These are phyloP conservation scores for Phrynocephalus guinanensis DNA, from an alignment of 2,797 vertebrate species.

Conservation along the genomic window DNA sequence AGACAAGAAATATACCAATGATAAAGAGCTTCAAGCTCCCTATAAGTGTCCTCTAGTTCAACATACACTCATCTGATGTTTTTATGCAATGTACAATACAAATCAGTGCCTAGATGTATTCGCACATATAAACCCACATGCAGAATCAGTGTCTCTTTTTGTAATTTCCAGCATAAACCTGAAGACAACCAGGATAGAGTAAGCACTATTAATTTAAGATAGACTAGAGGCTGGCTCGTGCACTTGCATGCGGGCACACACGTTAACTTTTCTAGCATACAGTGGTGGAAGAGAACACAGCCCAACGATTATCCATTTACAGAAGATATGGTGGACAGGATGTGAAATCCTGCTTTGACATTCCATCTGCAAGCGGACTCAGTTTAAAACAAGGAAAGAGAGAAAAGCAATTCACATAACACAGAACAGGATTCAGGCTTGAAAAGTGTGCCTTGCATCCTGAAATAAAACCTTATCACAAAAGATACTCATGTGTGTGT, in stretches of 20 bases:
- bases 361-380: too few relatives aligned
- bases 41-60: background rate
- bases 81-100: background rate
- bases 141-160: background rate
- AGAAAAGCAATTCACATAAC: too few relatives aligned
- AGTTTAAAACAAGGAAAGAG: too few relatives aligned
- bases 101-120: background rate
- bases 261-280: background rate
- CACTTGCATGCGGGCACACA: background rate
- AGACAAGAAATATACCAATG: background rate
- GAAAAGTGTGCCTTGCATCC: background rate
- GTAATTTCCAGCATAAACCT: background rate
- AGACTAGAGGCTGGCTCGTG: background rate
- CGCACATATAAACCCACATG: too few relatives aligned
- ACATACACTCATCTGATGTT: background rate
- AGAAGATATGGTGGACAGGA: background rate
- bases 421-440: background rate
- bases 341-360: background rate
- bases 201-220: background rate
- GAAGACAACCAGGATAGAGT: background rate
- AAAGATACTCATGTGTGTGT: background rate
- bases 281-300: accelerated
- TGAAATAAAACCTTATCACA: background rate
- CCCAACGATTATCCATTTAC: background rate
- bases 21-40: background rate